Conservation (phyloP, 2,888 invertebrate genomes). For the Ryuthela nishihirai region DNA sequence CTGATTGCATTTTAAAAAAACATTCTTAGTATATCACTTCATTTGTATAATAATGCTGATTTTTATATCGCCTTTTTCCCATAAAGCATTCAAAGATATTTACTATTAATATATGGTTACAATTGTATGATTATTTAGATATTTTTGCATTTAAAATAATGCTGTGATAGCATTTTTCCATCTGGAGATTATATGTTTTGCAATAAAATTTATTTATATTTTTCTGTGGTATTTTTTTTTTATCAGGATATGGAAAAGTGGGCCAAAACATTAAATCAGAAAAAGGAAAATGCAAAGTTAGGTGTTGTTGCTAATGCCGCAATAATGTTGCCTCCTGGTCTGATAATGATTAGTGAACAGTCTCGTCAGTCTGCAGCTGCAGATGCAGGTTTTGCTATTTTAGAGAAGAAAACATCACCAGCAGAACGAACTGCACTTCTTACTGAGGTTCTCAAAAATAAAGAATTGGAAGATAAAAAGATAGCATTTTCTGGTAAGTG, state of each 20-base stretch:
- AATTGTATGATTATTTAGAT: no score
- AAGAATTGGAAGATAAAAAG: conserved; percentile 46
- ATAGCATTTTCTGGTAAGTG: conserved; percentile 46
- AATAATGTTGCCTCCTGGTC: conserved; percentile 45
- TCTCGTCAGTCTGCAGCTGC: conserved; percentile 65
- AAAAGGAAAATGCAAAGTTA: conserved; percentile 67
- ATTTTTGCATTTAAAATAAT: no score
- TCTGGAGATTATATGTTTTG: no score
- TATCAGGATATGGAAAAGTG: conserved; percentile 77
- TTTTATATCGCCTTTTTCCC: no score
- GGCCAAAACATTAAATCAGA: conserved; percentile 95
- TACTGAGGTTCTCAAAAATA: conserved; percentile 37
- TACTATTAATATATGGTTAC: no score
- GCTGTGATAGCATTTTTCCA: no score
- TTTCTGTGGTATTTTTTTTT: not conserved
- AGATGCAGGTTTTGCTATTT: conserved; percentile 86
- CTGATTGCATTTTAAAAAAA: no score
- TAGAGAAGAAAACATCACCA: conserved; percentile 64
- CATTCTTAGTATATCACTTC: no score
- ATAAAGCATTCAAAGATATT: no score
- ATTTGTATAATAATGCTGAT: no score
- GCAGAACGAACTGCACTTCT: conserved; percentile 36
- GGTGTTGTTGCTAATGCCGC: conserved; percentile 52
- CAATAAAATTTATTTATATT: not conserved
- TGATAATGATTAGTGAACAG: conserved; percentile 46